These are phyloP conservation scores for Tethya wilhelma DNA, from an alignment of 37 sponge, comb jelly and placozoan species.

Conservation along the genomic window DNA sequence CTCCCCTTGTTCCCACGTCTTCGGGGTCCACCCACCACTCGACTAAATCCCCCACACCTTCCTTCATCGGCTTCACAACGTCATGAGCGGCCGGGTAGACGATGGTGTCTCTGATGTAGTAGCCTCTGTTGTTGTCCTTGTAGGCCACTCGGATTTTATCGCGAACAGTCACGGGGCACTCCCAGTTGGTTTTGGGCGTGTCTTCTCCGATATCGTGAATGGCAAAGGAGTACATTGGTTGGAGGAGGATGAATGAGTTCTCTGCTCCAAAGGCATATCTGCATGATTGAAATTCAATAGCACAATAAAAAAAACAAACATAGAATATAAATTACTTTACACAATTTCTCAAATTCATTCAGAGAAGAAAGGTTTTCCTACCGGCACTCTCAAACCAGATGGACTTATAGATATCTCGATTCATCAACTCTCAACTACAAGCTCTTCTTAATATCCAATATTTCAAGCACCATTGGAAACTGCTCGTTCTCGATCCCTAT, in stretches of 20 bases:
- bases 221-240: constrained; percentile 87
- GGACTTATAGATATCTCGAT: no score
- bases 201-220: constrained; percentile 76
- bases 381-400: no score
- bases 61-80: constrained; percentile 76
- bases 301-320: no score
- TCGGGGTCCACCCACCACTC: constrained; percentile 82
- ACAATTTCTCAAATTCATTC: no score
- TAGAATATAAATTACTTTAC: no score
- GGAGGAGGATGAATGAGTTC: constrained; percentile 74
- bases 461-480: no score
- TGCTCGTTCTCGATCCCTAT: no score
- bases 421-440: no score
- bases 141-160: constrained; percentile 85
- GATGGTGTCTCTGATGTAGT: constrained; percentile 75
- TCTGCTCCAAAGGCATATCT: constrained; percentile 76
- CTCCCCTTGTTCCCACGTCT: not conserved
- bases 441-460: no score
- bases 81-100: constrained; percentile 83
- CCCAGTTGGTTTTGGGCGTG: constrained; percentile 90
- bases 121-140: constrained; percentile 66
- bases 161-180: constrained; percentile 60
- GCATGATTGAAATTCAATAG: no score
- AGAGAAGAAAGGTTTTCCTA: no score
- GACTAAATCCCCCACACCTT: constrained; percentile 32